These are phyloP conservation scores for Subacronicta megacephala DNA, from an alignment of 2,888 invertebrate genomes.

Conservation along the genomic window DNA sequence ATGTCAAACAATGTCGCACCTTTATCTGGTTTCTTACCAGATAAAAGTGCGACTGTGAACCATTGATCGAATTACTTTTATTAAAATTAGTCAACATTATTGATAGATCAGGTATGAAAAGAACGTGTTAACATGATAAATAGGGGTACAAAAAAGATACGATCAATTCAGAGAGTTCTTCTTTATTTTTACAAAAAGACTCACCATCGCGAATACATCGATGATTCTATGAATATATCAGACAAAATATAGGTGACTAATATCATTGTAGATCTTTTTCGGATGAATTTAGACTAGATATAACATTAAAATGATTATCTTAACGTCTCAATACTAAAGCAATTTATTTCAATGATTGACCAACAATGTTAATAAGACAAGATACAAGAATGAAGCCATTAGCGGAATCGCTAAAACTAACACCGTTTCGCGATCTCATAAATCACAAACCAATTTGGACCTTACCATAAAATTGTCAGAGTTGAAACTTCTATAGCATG, in stretches of 20 bases:
- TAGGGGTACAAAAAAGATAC: conserved; percentile 24
- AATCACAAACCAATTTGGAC: conserved; percentile 58
- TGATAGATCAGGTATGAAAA: conserved; percentile 35
- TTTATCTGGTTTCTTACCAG: no score
- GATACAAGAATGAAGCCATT: conserved; percentile 77
- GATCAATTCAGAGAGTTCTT: conserved; percentile 30
- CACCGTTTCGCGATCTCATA: conserved; percentile 65
- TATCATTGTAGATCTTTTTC: conserved; percentile 2
- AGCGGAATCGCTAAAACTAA: conserved; percentile 83
- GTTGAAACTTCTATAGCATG: conserved; percentile 62
- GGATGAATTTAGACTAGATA: conserved; percentile 25
- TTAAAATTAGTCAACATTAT: conserved; percentile 31
- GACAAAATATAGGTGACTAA: conserved; percentile 7
- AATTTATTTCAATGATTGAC: conserved; percentile 72
- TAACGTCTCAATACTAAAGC: conserved; percentile 62
- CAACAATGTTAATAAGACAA: conserved; percentile 73
- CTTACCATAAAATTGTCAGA: conserved; percentile 62
- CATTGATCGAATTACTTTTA: conserved; percentile 23
- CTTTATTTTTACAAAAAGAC: conserved; percentile 40
- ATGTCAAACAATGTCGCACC: background rate
- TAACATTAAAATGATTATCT: conserved; percentile 60
- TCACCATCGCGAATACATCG: conserved; percentile 6
- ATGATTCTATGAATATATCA: conserved; percentile 9
- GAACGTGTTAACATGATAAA: conserved; percentile 50
- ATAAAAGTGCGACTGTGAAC: conserved; percentile 18